phyloP scores from a whole-genome alignment of 2,797 vertebrate species.

The Lepidocolaptes lacrymiger region DNA sequence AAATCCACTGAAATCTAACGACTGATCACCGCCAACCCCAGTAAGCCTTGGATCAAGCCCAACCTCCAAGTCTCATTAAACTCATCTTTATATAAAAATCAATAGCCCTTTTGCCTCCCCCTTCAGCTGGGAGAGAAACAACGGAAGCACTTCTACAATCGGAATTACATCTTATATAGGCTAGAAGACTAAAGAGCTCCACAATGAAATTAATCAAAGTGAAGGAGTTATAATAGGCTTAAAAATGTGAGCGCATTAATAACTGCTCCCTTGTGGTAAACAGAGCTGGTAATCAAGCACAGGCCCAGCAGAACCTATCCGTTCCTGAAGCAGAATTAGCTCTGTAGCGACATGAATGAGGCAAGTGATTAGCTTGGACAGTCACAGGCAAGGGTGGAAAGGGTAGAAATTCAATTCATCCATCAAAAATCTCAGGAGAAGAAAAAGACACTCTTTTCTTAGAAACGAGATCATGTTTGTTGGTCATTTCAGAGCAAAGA shows the following conservation, averaged over 20 bases:
- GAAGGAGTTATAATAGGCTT: conserved; percentile 46
- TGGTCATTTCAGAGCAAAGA: background rate
- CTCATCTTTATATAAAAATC: conserved; percentile 52
- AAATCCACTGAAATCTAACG: background rate
- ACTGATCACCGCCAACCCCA: background rate
- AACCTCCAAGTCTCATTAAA: conserved; percentile 41
- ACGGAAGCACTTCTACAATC: background rate
- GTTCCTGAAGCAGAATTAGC: background rate
- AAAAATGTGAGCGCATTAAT: conserved; percentile 49
- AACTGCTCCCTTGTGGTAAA: conserved; percentile 44
- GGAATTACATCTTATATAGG: background rate
- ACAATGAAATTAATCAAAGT: conserved; percentile 59
- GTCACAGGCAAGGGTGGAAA: background rate
- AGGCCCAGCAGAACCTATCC: background rate
- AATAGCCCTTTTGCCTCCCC: conserved; percentile 1
- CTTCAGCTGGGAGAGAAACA: background rate
- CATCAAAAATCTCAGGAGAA: background rate
- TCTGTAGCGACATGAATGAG: background rate
- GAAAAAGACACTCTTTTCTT: background rate
- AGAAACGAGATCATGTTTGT: background rate
- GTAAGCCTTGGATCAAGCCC: background rate
- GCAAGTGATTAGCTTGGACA: background rate
- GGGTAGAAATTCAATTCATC: background rate
- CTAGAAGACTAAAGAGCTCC: conserved; percentile 14
- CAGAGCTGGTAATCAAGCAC: conserved; percentile 31